Base-by-base conservation (phyloP, 2,113 vertebrate species). In the Xenus cinereus region DNA sequence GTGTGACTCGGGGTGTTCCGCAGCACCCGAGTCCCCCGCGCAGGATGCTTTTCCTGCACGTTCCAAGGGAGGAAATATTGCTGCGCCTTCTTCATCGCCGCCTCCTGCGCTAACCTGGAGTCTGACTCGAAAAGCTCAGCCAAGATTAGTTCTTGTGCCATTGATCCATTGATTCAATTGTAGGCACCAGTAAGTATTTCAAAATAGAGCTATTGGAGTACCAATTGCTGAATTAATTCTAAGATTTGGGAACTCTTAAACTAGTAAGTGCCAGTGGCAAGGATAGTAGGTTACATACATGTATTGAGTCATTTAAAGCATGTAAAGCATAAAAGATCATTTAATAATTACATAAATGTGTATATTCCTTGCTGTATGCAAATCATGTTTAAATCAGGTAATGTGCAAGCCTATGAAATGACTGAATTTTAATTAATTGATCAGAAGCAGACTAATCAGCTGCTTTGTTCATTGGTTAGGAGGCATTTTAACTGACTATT, bases 401-500 rank as follows among this genome's bases (percentile, higher is more conserved):
- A 76, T 45, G 35, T 79, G 35, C 48, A 53, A 68, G 62, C 56
- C 80, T 91, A 8, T 21, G 48, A 85, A 83, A 90, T 79, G 41
- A 26, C 46, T 86, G 80, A 45, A 59, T 82, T 95, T 56, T 79
- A 87, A 81, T 93, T 51, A 81, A 72, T 84, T 79, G 57, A 62
- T 85, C 53, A 81, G 88, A 88, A 81, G 43, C 68, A 92, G 73
- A 72, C 56, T 88, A 41, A 94, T 89, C 51, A 60, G 43, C 33
- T 81, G 33, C 6, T 83, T 64, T 32, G 46, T 60, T 80, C 80
- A 26, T 86, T 13, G 0, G 54, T 71, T 93, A 74, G 82, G 79
- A 95, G 79, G 53, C 77, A 51, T 93, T 89, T 91, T 92, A 87
- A 62, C n/a, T 41, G 89, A 35, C 85, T 95, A 6, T 73, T 97